phyloP scores from a whole-genome alignment of 2,113 vertebrate species.

The Epinephelus moara region DNA sequence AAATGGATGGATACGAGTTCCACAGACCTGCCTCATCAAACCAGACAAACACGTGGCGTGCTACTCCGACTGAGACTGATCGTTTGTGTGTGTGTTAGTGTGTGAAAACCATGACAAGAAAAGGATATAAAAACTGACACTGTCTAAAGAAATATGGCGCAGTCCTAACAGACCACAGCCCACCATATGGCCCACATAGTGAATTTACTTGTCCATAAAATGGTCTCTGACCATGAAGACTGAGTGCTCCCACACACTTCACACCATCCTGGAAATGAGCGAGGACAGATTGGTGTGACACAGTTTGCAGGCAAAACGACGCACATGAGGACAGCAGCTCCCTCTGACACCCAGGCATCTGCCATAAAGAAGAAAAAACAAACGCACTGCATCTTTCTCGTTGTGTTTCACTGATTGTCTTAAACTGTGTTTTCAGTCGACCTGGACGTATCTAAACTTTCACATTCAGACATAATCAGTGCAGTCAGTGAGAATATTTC shows the following conservation, averaged over 20 bases:
- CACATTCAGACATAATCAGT: background rate
- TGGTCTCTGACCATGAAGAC: conserved; percentile 35
- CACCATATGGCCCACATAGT: conserved; percentile 35
- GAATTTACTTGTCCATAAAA: conserved; percentile 51
- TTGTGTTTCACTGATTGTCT: background rate
- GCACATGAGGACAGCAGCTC: conserved; percentile 29
- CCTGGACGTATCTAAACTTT: background rate
- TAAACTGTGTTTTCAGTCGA: background rate
- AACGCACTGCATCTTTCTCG: background rate
- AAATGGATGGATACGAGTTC: background rate
- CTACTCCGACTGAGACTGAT: background rate
- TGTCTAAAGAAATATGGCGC: conserved; percentile 42
- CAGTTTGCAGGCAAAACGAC: conserved; percentile 28
- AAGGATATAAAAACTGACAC: conserved; percentile 33
- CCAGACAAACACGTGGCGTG: background rate
- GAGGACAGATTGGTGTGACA: conserved; percentile 48
- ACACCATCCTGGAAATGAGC: conserved; percentile 36
- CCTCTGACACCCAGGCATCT: conserved; percentile 32
- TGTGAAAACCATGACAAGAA: conserved; percentile 12
- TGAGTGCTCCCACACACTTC: conserved; percentile 38
- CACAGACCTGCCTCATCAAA: conserved; percentile 2
- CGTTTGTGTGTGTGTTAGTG: background rate
- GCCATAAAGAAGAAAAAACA: background rate
- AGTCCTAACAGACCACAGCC: conserved; percentile 17
- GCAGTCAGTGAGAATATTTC: background rate